These are phyloP conservation scores for Rhincodon typus DNA, from an alignment of 2,797 vertebrate genomes.

Conservation along the genomic window DNA sequence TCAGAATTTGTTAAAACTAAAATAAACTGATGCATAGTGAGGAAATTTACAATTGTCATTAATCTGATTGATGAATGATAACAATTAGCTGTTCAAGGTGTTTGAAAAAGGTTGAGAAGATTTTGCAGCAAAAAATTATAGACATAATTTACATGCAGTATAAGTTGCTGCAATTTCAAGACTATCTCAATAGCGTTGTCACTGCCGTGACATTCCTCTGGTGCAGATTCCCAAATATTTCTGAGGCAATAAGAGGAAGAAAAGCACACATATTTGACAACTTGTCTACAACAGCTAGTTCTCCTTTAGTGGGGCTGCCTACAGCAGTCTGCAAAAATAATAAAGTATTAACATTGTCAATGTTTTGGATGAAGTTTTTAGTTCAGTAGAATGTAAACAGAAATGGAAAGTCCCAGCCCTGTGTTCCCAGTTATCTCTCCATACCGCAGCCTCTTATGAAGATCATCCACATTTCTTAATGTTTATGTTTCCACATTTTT, in stretches of 20 bases:
- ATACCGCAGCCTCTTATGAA: neutral
- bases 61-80: neutral
- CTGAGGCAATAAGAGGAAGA: neutral
- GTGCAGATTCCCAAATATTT: no score
- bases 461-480: neutral
- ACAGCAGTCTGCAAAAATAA: neutral
- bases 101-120: neutral
- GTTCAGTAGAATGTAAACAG: neutral
- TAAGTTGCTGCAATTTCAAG: neutral
- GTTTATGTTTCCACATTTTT: neutral
- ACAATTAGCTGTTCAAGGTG: neutral
- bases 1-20: neutral
- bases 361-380: neutral
- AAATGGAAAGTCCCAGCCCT: neutral
- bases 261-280: neutral
- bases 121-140: neutral
- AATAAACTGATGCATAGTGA: neutral
- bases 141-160: neutral
- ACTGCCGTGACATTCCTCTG: neutral
- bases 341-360: neutral
- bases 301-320: neutral
- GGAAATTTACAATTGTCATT: neutral
- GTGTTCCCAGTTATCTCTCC: neutral
- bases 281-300: neutral
- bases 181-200: no score